phyloP scores from a whole-genome alignment of 1,140 invertebrate species.

The Tigriopus japonicus region DNA sequence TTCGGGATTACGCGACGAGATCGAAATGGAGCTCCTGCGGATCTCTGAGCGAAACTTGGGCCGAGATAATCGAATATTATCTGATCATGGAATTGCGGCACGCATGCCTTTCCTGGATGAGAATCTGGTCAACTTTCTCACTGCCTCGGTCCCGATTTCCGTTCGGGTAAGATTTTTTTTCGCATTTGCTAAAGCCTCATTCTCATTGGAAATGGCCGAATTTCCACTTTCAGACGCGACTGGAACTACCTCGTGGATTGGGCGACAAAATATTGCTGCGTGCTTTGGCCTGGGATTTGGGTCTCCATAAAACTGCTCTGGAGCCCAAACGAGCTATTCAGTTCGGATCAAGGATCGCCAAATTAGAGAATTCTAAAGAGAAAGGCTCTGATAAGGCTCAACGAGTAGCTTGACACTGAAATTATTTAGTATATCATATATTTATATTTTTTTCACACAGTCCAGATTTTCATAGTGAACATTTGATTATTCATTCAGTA shows the following conservation, averaged over 20 bases:
- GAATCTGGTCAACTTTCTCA: constrained; percentile 51
- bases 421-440: neutral
- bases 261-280: constrained; percentile 87
- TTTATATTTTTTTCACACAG: no score
- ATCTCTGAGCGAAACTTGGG: constrained; percentile 82
- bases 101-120: constrained; percentile 90
- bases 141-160: constrained; percentile 30
- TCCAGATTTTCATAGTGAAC: no score
- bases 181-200: no score
- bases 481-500: no score
- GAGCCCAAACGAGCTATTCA: constrained; percentile 78
- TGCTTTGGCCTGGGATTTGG: constrained; percentile 49
- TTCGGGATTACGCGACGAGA: constrained; percentile 41
- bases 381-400: constrained; percentile 58
- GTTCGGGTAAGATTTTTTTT: constrained; percentile 38
- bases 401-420: neutral
- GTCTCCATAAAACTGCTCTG: constrained; percentile 39
- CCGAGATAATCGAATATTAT: constrained; percentile 69
- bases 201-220: no score
- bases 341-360: constrained; percentile 91
- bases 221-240: no score
- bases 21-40: constrained; percentile 54
- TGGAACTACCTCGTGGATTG: constrained; percentile 36
- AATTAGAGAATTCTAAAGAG: constrained; percentile 53
- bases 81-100: constrained; percentile 33